Evolutionary conservation across 2,888 invertebrate genomes (phyloP).

Genomic region (Torymus auratus): DNA sequence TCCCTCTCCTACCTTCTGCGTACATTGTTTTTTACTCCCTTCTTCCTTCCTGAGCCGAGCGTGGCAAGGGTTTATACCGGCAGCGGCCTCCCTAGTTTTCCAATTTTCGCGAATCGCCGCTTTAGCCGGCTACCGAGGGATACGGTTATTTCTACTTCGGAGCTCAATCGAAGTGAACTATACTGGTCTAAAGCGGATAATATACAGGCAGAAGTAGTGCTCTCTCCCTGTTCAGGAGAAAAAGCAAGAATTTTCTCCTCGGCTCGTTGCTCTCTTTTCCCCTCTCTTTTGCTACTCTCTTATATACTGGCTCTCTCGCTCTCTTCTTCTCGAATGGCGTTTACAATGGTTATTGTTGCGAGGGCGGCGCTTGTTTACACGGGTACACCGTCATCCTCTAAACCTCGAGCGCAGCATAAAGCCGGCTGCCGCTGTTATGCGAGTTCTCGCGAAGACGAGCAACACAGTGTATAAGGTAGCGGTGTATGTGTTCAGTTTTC

Average conservation of each 20-base stretch:
- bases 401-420: constrained; percentile 45
- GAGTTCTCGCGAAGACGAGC: too few species aligned
- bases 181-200: not conserved
- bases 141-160: constrained; percentile 17
- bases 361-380: constrained; percentile 35
- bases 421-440: constrained; percentile 36
- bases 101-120: constrained; percentile 19
- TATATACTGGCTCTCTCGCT: constrained; percentile 41
- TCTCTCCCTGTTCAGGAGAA: not conserved
- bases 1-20: not conserved
- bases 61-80: too few species aligned
- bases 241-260: constrained; percentile 37
- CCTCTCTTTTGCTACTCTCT: constrained; percentile 47
- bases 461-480: too few species aligned
- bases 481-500: constrained; percentile 20
- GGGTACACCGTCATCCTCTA: not conserved
- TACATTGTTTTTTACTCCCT: constrained; percentile 8
- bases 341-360: constrained; percentile 61
- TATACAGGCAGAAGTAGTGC: not conserved
- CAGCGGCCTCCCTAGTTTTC: not conserved
- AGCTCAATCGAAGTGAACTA: constrained; percentile 7
- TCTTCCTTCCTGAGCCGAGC: not conserved
- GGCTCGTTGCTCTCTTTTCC: constrained; percentile 52
- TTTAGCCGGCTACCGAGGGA: too few species aligned
- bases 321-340: constrained; percentile 59